Evolutionary conservation across 2,113 vertebrate species (phyloP).

Genomic region (Macaca fascicularis): DNA sequence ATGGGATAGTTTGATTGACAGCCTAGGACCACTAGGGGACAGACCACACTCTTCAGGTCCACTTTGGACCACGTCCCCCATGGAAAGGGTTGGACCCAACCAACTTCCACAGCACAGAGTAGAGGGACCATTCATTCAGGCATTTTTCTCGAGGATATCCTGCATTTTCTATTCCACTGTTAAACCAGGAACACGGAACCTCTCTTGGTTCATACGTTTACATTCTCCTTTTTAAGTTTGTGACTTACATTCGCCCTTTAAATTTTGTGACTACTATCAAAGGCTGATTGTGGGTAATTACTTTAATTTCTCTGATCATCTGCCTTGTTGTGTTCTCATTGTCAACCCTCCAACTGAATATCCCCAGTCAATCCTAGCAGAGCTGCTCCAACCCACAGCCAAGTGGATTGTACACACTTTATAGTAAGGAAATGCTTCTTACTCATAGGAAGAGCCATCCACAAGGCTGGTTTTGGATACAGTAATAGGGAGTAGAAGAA

Average conservation of each 20-base stretch:
- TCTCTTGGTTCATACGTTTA: background rate
- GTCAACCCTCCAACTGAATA: background rate
- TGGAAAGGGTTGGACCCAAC: background rate
- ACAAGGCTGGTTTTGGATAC: background rate
- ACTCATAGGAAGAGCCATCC: background rate
- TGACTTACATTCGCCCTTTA: background rate
- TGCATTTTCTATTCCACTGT: background rate
- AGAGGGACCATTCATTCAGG: background rate
- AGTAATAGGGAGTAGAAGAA: background rate
- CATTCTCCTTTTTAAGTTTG: constrained; percentile 6
- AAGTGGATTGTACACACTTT: background rate
- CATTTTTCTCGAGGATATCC: background rate
- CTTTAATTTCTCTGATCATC: background rate
- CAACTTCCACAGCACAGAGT: background rate
- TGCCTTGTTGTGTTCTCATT: background rate
- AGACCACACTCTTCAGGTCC: background rate
- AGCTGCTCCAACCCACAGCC: background rate
- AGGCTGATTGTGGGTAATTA: background rate
- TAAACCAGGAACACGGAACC: background rate
- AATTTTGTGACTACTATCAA: background rate
- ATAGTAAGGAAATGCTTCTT: background rate
- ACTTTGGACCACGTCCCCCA: background rate
- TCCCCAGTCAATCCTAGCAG: background rate
- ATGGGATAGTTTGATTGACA: background rate
- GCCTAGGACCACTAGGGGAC: background rate